A percentile compares a stretch with the other conserved stretches of the same genome.
These are phyloP conservation scores for Liparis tanakae DNA, from an alignment of 2,797 vertebrate species.

Conservation along the genomic window DNA sequence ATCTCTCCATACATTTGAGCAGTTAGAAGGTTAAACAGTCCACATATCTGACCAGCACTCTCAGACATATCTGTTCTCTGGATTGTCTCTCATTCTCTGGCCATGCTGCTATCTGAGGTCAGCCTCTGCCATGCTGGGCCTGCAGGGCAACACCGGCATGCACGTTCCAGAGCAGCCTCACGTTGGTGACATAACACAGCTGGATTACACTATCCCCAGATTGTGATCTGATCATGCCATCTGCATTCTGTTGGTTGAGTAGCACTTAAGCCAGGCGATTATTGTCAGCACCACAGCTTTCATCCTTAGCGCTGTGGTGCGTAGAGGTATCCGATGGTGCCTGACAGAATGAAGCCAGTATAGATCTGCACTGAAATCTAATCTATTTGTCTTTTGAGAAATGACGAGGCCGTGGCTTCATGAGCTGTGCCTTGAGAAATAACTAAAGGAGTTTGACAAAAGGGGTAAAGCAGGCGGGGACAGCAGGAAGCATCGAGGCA, in stretches of 20 bases:
- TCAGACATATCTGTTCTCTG: conserved; percentile 52
- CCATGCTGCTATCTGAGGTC: conserved; percentile 80
- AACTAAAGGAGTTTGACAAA: conserved; percentile 29
- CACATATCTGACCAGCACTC: conserved; percentile 64
- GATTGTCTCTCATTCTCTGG: conserved; percentile 67
- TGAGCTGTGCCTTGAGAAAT: conserved; percentile 31
- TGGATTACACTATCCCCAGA: conserved; percentile 44
- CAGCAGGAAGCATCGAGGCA: conserved; percentile 28
- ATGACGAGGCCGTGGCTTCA: conserved; percentile 35
- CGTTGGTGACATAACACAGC: conserved; percentile 53
- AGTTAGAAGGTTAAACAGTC: conserved; percentile 84
- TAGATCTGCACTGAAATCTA: conserved; percentile 30
- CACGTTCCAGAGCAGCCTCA: conserved; percentile 67
- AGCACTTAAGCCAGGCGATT: conserved; percentile 54
- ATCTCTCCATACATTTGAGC: conserved; percentile 64
- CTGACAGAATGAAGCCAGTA: conserved; percentile 23
- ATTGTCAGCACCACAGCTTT: conserved; percentile 43
- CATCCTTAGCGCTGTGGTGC: conserved; percentile 42
- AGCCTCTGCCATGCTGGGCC: conserved; percentile 74
- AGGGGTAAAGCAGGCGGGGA: conserved; percentile 48
- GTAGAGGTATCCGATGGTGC: conserved; percentile 24
- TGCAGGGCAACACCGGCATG: conserved; percentile 76
- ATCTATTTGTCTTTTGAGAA: conserved; percentile 42
- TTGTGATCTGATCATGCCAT: conserved; percentile 71
- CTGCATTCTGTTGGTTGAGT: conserved; percentile 57